phyloP scores from a whole-genome alignment of 2,113 vertebrate species.

The Columba janthina region DNA sequence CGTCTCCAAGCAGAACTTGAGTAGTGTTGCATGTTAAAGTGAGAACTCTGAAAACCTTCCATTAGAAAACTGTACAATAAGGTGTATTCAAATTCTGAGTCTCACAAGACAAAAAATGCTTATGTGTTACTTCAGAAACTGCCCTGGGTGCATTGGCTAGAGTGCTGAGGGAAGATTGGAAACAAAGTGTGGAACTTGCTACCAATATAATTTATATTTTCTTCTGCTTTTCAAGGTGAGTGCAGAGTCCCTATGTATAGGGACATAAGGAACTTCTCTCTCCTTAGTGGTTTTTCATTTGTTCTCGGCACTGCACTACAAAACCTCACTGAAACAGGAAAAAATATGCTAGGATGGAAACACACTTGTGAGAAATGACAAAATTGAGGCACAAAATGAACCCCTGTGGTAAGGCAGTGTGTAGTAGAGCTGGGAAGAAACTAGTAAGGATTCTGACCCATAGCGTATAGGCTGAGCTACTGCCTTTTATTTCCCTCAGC shows the following conservation, averaged over 20 bases:
- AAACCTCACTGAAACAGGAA: not conserved
- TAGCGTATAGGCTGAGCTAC: not conserved
- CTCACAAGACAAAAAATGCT: not conserved
- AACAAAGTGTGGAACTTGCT: conserved; percentile 91
- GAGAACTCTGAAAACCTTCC: not conserved
- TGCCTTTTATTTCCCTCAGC: not conserved
- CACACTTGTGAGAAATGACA: not conserved
- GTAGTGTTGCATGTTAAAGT: not conserved
- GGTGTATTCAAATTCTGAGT: not conserved
- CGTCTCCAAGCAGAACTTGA: not conserved
- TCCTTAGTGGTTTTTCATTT: not conserved
- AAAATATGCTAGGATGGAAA: not conserved
- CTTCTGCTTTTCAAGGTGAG: conserved; percentile 94
- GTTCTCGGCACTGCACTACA: not conserved
- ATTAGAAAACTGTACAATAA: not conserved
- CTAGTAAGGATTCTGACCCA: not conserved
- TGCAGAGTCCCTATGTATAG: not conserved
- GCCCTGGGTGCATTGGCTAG: conserved; percentile 88
- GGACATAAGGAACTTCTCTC: not conserved
- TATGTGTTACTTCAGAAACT: conserved; percentile 77
- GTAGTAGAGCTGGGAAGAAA: not conserved
- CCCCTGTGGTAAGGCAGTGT: not conserved
- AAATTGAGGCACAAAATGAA: not conserved
- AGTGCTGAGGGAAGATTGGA: conserved; percentile 94
- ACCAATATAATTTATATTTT: conserved; percentile 94